Conservation (phyloP, 2,113 vertebrate species). For the Dryoscopus gambensis region DNA sequence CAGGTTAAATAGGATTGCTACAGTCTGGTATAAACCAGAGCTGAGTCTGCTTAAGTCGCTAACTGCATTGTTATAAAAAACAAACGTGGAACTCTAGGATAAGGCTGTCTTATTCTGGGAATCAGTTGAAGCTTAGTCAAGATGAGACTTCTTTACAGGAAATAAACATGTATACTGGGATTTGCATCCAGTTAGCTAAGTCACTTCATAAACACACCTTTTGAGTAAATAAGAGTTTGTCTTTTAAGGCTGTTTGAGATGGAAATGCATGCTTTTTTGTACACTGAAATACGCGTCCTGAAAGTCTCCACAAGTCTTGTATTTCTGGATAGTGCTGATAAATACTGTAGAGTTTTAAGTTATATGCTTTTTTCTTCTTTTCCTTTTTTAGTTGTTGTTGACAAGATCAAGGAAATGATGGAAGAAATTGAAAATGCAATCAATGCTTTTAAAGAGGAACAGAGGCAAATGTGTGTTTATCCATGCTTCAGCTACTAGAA, state of each 20-base stretch:
- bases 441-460: conserved; percentile 83
- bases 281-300: not conserved
- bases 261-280: not conserved
- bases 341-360: not conserved
- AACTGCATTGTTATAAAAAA: not conserved
- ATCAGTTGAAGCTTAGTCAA: not conserved
- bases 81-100: not conserved
- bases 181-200: not conserved
- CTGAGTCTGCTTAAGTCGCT: not conserved
- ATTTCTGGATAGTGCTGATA: not conserved
- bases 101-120: not conserved
- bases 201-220: not conserved
- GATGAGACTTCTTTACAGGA: not conserved
- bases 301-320: not conserved
- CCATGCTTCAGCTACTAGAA: not conserved
- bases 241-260: not conserved
- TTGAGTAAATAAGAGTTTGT: not conserved
- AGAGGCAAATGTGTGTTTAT: conserved; percentile 78
- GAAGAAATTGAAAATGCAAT: conserved; percentile 86
- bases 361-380: not conserved
- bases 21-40: not conserved
- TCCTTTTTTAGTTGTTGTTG: conserved; percentile 78
- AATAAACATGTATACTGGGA: not conserved
- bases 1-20: not conserved
- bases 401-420: conserved; percentile 87